A percentile compares a stretch with the other conserved stretches of the same genome.
phyloP scores from a whole-genome alignment of 2,797 vertebrate species.

The Onychomys torridus region DNA sequence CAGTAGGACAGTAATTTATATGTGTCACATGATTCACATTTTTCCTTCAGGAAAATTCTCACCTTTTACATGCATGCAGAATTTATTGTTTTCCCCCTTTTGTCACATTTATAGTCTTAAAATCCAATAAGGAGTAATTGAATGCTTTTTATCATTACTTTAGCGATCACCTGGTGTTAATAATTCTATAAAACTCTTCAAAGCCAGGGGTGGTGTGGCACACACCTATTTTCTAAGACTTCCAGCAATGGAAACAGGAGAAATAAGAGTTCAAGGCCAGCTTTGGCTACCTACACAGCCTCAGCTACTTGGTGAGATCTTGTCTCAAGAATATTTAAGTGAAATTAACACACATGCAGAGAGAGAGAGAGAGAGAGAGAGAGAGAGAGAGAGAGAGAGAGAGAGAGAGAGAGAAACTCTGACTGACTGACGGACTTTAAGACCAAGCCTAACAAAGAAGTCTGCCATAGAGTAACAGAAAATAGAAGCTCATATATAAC shows the following conservation, averaged over 20 bases:
- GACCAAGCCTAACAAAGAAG: slow-evolving; percentile 15
- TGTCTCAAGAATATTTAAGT: background rate
- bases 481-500: background rate
- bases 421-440: background rate
- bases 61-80: background rate
- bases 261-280: background rate
- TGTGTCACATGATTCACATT: background rate
- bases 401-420: background rate
- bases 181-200: slow-evolving; percentile 4
- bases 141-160: slow-evolving; percentile 25
- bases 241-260: background rate
- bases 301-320: background rate
- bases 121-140: background rate
- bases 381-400: background rate
- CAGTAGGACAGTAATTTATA: background rate
- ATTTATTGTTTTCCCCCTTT: background rate
- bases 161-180: background rate
- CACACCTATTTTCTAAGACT: background rate
- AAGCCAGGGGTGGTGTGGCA: background rate
- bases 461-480: slow-evolving; percentile 8
- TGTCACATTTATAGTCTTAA: slow-evolving; percentile 33
- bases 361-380: background rate
- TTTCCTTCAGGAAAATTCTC: slow-evolving; percentile 19
- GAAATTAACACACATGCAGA: background rate
- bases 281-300: background rate